Evolutionary conservation across 2,797 vertebrate species (phyloP).

Genomic region (Steatocranus sp.): DNA sequence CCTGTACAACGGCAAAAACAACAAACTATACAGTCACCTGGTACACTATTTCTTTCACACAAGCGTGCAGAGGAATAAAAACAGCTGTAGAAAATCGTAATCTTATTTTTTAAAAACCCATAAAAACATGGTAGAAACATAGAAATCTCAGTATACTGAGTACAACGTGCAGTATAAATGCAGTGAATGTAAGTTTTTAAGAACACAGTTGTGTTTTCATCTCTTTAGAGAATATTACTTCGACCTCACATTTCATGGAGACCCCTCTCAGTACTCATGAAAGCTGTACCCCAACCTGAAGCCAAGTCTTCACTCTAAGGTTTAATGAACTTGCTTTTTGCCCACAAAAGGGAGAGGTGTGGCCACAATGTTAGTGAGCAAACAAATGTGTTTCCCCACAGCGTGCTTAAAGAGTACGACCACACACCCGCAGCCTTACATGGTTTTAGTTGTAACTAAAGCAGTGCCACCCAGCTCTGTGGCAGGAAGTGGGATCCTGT

Average conservation of each 20-base stretch:
- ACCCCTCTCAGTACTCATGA: neutral
- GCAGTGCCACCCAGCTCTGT: constrained; percentile 73
- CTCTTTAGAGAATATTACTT: neutral
- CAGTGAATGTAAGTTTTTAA: neutral
- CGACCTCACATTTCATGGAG: neutral
- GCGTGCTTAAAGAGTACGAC: neutral
- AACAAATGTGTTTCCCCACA: neutral
- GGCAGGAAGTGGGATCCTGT: constrained; percentile 76
- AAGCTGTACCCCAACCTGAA: neutral
- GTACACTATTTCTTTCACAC: neutral
- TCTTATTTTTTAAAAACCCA: neutral
- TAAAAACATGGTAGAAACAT: constrained; percentile 3
- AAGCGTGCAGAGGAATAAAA: neutral
- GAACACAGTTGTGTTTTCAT: neutral
- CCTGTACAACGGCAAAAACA: neutral
- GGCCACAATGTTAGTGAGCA: neutral
- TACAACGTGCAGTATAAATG: neutral
- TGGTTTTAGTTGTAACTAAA: constrained; percentile 75
- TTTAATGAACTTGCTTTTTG: neutral
- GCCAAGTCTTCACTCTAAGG: neutral
- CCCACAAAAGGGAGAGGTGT: neutral
- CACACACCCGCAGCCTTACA: constrained; percentile 24
- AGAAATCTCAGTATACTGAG: neutral
- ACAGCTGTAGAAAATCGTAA: neutral
- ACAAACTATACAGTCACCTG: neutral